Conservation (phyloP, 2,113 vertebrate species). For the Chascanopsetta lugubris region DNA sequence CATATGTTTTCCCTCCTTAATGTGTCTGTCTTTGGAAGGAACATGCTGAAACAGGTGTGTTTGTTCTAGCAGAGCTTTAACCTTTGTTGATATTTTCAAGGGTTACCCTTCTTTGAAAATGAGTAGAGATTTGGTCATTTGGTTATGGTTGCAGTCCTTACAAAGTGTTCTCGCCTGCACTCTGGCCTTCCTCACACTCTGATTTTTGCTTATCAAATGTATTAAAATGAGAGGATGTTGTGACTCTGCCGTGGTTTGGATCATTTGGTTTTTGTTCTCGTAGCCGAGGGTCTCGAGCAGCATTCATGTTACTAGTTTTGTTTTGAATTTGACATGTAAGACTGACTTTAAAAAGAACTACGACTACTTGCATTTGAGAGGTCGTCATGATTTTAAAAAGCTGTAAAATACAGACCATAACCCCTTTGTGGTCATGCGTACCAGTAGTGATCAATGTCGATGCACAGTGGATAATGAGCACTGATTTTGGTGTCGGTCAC, state of each 20-base stretch:
- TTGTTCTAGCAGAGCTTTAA: slow-evolving; percentile 4
- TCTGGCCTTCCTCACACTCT: background rate
- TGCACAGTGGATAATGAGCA: background rate
- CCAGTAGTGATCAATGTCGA: background rate
- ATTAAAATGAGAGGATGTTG: slow-evolving; percentile 29
- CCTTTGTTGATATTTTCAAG: background rate
- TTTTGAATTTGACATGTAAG: background rate
- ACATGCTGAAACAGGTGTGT: slow-evolving; percentile 9
- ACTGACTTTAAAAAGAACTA: background rate
- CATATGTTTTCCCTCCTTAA: slow-evolving; percentile 9
- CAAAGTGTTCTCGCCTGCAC: slow-evolving; percentile 18
- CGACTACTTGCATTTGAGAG: too few relatives aligned
- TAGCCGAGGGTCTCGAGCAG: slow-evolving; percentile 8
- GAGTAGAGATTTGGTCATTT: background rate
- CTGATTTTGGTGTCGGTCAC: background rate
- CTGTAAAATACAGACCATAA: too few relatives aligned
- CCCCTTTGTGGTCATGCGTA: too few relatives aligned
- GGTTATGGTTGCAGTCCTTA: slow-evolving; percentile 5
- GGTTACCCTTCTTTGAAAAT: slow-evolving; percentile 9
- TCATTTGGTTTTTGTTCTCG: slow-evolving; percentile 38
- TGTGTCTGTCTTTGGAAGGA: slow-evolving; percentile 6
- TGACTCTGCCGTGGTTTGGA: slow-evolving; percentile 11
- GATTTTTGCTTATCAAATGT: slow-evolving; percentile 60
- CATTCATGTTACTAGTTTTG: slow-evolving; percentile 1
- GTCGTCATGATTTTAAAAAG: too few relatives aligned